Conservation (phyloP, 2,113 vertebrate species). For the Diadophis punctatus region DNA sequence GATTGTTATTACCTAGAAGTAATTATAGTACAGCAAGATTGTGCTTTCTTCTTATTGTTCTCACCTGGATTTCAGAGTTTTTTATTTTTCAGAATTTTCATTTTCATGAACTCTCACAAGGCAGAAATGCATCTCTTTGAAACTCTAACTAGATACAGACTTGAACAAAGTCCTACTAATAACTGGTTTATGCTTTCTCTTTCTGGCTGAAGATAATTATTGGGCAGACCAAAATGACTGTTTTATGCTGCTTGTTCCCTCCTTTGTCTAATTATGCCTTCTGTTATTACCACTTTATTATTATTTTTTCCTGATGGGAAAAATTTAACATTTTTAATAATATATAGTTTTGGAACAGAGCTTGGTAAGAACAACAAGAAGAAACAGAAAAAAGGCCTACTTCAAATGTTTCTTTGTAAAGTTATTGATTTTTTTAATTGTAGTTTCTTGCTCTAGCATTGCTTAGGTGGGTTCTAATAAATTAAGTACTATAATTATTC, state of each 20-base stretch:
- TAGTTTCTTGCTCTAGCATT: background rate
- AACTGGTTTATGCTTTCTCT: background rate
- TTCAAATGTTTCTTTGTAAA: conserved; percentile 7
- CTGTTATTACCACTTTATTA: background rate
- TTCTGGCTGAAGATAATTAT: background rate
- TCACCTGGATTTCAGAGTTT: background rate
- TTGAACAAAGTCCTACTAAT: background rate
- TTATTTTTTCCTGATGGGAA: conserved; percentile 14
- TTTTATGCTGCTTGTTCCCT: conserved; percentile 11
- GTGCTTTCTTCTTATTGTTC: background rate
- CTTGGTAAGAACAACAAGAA: background rate
- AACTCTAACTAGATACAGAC: background rate
- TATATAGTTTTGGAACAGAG: conserved; percentile 5
- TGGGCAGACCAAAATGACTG: background rate
- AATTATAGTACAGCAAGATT: background rate
- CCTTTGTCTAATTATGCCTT: conserved; percentile 18
- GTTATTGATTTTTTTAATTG: background rate
- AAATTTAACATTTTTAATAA: conserved; percentile 12
- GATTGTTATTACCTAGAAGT: background rate
- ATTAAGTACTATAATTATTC: background rate
- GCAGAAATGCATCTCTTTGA: background rate
- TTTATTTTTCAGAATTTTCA: background rate
- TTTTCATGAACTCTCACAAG: background rate
- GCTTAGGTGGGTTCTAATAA: conserved; percentile 17
- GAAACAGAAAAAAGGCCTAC: background rate